A percentile compares a stretch with the other conserved stretches of the same genome.
phyloP scores from a whole-genome alignment of 2,797 vertebrate genomes.

The Pseudomugil tenellus region DNA sequence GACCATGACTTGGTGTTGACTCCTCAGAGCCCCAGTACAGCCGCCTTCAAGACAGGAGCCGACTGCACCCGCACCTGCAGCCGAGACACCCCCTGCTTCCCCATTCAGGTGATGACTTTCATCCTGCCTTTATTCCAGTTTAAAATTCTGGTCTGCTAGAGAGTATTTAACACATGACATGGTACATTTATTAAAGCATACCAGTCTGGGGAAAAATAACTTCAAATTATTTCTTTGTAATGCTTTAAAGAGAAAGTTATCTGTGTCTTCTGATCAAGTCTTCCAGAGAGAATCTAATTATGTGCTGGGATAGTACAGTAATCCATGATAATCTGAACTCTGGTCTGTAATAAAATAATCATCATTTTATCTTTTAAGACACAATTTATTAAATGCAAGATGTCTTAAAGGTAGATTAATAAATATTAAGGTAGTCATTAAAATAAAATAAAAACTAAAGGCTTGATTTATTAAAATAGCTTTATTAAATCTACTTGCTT shows the following conservation, averaged over 20 bases:
- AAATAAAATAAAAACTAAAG: not conserved
- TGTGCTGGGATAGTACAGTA: not conserved
- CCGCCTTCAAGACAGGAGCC: constrained; percentile 76
- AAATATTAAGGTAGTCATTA: not conserved
- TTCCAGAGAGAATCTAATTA: not conserved
- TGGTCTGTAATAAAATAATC: not conserved
- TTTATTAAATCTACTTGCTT: not conserved
- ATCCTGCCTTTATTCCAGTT: not conserved
- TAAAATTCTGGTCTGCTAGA: not conserved
- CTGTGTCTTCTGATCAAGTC: not conserved
- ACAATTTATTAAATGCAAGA: not conserved
- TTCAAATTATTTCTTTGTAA: too few relatives aligned
- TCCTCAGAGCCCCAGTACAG: constrained; percentile 81
- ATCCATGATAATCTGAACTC: not conserved
- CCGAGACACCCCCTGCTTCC: constrained; percentile 75
- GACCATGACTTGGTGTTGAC: constrained; percentile 86
- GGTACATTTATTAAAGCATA: not conserved
- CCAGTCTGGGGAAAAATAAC: not conserved
- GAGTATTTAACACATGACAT: not conserved
- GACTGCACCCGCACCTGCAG: constrained; percentile 83
- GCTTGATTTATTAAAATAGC: not conserved
- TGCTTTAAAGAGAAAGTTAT: not conserved
- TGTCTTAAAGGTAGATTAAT: not conserved
- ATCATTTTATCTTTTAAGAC: too few relatives aligned
- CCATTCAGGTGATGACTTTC: constrained; percentile 75